Evolutionary conservation across 2,888 invertebrate species (phyloP), one percentile per base, ranked within the genome.

Genomic region (Metellina segmentata): DNA sequence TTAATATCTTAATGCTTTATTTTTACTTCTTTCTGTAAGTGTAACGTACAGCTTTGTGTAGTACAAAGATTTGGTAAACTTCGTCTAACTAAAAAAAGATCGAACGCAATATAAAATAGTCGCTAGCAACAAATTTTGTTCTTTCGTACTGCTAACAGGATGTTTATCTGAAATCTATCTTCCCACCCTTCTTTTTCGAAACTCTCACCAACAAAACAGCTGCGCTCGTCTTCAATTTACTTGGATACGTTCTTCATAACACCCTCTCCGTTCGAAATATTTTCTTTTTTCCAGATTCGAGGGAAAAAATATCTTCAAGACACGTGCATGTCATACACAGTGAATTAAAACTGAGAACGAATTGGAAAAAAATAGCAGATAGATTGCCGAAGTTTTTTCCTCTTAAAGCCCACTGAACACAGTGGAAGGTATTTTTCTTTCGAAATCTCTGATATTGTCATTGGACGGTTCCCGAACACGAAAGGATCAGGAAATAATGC

Each of bases 381-480:
- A 61, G 61, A 16, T 61, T 5, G 61, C 16, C 61, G 61, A 16
- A 34, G 61, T 61, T 61, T 16, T 61, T 61, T 61, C 61, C 16
- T 61, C 34, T 34, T 34, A 34, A 34, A 34, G 0, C 61, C 9
- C 9, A 11, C 6, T 7, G 16, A 61, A 16, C 61, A 74, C 74
- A 48, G 48, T 19, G 19, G 20, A 48, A 74, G 13, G 70, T 70
- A 9, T 34, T 74, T 51, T 51, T 81, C 79, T 61, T 81, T 53
- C 74, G 19, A 83, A 83, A 71, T 71, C 83, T 51, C 52, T 83
- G 34, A 52, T 52, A 83, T 83, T 83, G 72, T 83, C 83, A 72
- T 49, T 71, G 74, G 83, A 83, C 52, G 52, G n/a, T 20, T 70
- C 34, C 48, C 52, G 51, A 87, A 81, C 72, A 71, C 19, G 72